Base-by-base conservation (phyloP, 2,113 vertebrate genomes). In the Sminthopsis crassicaudata region DNA sequence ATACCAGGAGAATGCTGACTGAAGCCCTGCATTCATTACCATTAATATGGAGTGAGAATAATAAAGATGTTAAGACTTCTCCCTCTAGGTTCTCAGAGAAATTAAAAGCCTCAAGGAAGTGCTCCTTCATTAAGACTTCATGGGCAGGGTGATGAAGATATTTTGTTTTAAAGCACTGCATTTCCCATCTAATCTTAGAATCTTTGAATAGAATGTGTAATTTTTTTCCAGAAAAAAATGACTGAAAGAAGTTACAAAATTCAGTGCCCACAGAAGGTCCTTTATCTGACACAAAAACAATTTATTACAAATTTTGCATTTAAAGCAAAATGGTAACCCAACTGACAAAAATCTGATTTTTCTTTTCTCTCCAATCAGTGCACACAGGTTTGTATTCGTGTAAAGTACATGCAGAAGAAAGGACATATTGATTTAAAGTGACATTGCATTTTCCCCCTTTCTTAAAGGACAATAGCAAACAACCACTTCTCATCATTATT, bases 301-400 rank as follows among this genome's bases (percentile, higher is more conserved):
- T 97, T 96, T 95, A 55, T 95, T 97, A 96, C 93, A 55, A 92
- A 90, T 89, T 96, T 96, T 97, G 96, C 93, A 1, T 94, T 90
- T 93, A 96, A 95, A 84, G 67, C 67, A 84, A 96, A 95, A 89
- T 91, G 92, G 46, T 67, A 84, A 94, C 92, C 55, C 91, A 89
- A 67, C 30, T 93, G 94, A 97, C 90, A 97, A 96, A 96, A 97
- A 92, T 91, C 53, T 93, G 48, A 25, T 96, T 97, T 97, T 95
- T 94, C 95, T 96, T 95, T 93, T 97, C 93, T 97, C 92, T 97
- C n/a, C 26, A 96, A 90, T 27, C 55, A n/a, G n/a, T n/a, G 54
- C 48, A 27, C 36, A 14, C 51, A 3, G 22, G 27, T n/a, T n/a
- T 23, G 48, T 27, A 25, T 27, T 12, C 51, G 8, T 42, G 19